A percentile compares a stretch with the other conserved stretches of the same genome.
phyloP scores from a whole-genome alignment of 2,888 invertebrate species.

The Vannuccia rotundouncinata region DNA sequence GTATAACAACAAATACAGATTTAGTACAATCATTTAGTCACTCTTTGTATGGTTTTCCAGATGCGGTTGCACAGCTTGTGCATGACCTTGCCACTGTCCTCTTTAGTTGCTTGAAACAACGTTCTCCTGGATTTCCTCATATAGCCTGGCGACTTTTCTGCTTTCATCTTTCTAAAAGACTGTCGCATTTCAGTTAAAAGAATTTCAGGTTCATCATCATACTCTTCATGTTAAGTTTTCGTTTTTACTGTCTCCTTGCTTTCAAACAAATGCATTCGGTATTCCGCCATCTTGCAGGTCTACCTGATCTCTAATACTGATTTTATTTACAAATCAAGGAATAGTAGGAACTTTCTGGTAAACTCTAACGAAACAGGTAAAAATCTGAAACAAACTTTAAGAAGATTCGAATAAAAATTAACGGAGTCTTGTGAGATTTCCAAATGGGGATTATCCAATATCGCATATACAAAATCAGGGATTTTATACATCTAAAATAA shows the following conservation, averaged over 20 bases:
- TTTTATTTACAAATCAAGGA: too few species aligned
- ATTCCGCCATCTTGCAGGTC: too few species aligned
- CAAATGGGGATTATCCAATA: too few species aligned
- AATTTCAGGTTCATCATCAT: conserved; percentile 4
- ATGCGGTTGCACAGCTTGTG: conserved; percentile 14
- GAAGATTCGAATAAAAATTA: too few species aligned
- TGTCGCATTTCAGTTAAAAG: neutral
- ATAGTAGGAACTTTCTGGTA: too few species aligned
- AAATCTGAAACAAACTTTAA: too few species aligned
- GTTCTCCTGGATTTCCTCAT: neutral
- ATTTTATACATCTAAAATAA: too few species aligned
- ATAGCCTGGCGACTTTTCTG: conserved; percentile 15
- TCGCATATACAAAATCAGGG: too few species aligned
- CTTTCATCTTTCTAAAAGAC: neutral
- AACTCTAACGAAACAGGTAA: too few species aligned
- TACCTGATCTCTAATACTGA: too few species aligned
- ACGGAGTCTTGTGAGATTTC: too few species aligned
- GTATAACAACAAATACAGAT: neutral
- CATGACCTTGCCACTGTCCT: neutral
- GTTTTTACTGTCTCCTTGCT: neutral
- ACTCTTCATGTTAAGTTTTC: neutral
- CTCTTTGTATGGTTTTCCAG: neutral
- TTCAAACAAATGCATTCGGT: neutral
- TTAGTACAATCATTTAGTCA: neutral
- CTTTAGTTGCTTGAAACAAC: neutral